These are phyloP conservation scores for Caenorhabditis sinica DNA, from an alignment of 2,888 invertebrate genomes.

Conservation along the genomic window DNA sequence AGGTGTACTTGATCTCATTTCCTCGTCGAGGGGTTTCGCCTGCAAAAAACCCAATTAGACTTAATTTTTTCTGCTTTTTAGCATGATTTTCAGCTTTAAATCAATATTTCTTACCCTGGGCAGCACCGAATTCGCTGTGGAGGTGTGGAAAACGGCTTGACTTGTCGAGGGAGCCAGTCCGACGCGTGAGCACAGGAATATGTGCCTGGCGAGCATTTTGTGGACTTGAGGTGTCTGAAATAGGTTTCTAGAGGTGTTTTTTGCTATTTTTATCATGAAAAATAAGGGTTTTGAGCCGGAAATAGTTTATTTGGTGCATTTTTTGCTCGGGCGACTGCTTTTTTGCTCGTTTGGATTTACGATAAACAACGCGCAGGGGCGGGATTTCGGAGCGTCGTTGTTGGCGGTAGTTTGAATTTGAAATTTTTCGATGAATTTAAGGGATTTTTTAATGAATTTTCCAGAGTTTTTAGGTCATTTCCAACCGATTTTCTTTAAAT, in stretches of 20 bases:
- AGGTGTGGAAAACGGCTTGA: slow-evolving; percentile 65
- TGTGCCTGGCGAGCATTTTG: slow-evolving; percentile 53
- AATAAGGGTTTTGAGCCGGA: not conserved
- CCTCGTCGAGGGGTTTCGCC: slow-evolving; percentile 67
- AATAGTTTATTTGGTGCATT: not conserved
- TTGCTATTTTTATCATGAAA: not conserved
- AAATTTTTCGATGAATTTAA: not conserved
- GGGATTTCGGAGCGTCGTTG: slow-evolving; percentile 55
- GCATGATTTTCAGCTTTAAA: not conserved
- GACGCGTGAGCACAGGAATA: slow-evolving; percentile 33
- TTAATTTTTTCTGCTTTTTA: not conserved
- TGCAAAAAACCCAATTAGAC: slow-evolving; percentile 24
- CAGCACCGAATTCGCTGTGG: slow-evolving; percentile 34
- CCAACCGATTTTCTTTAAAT: not conserved
- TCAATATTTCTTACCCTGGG: slow-evolving; percentile 36
- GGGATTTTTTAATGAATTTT: not conserved
- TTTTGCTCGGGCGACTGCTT: slow-evolving; percentile 23
- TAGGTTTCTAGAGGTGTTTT: not conserved
- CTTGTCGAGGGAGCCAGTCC: slow-evolving; percentile 65
- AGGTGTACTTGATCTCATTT: slow-evolving; percentile 37
- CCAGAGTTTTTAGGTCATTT: too few relatives aligned
- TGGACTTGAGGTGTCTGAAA: slow-evolving; percentile 40
- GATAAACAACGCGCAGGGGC: slow-evolving; percentile 29
- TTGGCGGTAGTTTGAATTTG: not conserved
- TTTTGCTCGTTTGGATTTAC: slow-evolving; percentile 55